A percentile compares a stretch with the other conserved stretches of the same genome.
phyloP scores from a whole-genome alignment of 1,140 invertebrate species.

The Triops longicaudatus region DNA sequence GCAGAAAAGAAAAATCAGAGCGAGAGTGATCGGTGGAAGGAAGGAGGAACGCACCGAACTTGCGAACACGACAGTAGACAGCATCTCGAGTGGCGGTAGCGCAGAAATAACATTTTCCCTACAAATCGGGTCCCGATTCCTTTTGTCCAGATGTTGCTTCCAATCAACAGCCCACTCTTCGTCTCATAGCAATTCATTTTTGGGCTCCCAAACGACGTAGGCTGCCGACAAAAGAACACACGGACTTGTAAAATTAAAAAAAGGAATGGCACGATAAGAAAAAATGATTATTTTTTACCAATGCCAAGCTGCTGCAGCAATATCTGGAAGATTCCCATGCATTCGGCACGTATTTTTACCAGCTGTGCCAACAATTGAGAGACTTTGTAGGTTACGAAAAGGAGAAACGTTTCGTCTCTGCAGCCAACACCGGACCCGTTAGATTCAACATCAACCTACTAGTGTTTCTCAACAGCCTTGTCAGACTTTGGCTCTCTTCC shows the following conservation, averaged over 20 bases:
- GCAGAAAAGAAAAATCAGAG: too few relatives aligned
- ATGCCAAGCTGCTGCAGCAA: neutral
- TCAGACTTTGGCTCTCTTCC: neutral
- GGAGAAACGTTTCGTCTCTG: neutral
- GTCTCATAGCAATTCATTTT: neutral
- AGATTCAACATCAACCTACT: neutral
- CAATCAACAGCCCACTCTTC: neutral
- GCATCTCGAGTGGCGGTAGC: neutral
- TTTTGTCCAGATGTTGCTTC: constrained; percentile 8
- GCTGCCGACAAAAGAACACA: neutral
- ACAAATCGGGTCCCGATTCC: neutral
- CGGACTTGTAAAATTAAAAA: neutral
- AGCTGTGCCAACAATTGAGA: constrained; percentile 13
- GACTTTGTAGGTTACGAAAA: neutral
- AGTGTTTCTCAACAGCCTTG: neutral
- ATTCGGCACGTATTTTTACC: neutral
- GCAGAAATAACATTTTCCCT: neutral
- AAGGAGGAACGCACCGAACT: neutral
- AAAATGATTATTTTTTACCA: neutral
- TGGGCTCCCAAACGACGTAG: neutral
- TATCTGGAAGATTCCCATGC: neutral
- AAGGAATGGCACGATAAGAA: neutral
- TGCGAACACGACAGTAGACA: neutral
- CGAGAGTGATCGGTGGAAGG: neutral
- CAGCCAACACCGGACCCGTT: neutral